A percentile compares a stretch with the other conserved stretches of the same genome.
These are phyloP conservation scores for Danaus plexippus DNA, from an alignment of 1,140 invertebrate genomes.

Conservation along the genomic window DNA sequence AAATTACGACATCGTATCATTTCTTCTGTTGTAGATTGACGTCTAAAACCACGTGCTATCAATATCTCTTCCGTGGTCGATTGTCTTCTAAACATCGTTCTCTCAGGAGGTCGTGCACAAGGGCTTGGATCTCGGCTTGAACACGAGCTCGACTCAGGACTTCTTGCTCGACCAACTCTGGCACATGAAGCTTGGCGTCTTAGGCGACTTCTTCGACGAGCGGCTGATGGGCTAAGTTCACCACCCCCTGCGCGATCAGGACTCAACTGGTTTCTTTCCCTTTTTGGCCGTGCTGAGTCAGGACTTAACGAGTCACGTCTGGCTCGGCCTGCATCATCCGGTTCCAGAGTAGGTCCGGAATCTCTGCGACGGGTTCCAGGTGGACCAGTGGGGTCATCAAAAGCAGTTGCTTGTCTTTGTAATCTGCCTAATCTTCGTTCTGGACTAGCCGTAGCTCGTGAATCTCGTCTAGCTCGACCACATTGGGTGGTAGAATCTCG, in stretches of 20 bases:
- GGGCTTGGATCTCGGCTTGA: constrained; percentile 82
- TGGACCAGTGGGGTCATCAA: constrained; percentile 85
- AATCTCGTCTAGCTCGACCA: constrained; percentile 78
- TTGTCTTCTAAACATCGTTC: constrained; percentile 84
- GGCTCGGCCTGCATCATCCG: constrained; percentile 81
- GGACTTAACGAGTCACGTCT: constrained; percentile 88
- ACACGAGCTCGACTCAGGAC: constrained; percentile 83
- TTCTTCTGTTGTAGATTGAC: constrained; percentile 92
- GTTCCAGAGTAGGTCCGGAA: constrained; percentile 84
- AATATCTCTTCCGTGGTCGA: constrained; percentile 93
- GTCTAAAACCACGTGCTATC: constrained; percentile 88
- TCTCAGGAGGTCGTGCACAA: constrained; percentile 75
- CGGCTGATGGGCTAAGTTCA: constrained; percentile 79
- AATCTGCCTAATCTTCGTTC: constrained; percentile 82
- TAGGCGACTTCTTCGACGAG: constrained; percentile 75
- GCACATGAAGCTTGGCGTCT: constrained; percentile 86
- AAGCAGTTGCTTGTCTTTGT: constrained; percentile 88
- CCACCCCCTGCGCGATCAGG: constrained; percentile 81
- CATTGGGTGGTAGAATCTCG: constrained; percentile 89
- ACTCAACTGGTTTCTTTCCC: constrained; percentile 84
- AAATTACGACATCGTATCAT: constrained; percentile 93
- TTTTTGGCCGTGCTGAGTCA: constrained; percentile 80
- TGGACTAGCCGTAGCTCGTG: constrained; percentile 77
- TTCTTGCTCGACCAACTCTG: constrained; percentile 71
- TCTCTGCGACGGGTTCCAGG: constrained; percentile 78